Conservation (phyloP, 2,113 vertebrate genomes). For the Psittacara wagleri region DNA sequence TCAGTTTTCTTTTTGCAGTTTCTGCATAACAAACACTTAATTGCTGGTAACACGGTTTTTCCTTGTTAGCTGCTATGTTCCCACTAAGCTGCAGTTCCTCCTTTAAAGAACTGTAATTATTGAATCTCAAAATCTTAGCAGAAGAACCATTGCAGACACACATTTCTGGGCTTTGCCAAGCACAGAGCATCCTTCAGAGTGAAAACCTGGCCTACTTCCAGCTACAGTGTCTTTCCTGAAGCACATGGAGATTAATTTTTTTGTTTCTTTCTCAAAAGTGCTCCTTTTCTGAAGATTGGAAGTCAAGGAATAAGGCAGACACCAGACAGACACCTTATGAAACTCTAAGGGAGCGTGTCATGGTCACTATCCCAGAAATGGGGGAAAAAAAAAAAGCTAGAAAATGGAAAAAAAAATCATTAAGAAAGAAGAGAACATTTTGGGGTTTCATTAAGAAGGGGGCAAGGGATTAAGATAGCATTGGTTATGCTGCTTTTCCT, state of each 20-base stretch:
- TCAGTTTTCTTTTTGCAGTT: not conserved
- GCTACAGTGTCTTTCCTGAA: conserved; percentile 38
- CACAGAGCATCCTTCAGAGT: conserved; percentile 52
- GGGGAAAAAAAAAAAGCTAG: not conserved
- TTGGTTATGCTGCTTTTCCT: not conserved
- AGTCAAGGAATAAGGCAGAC: not conserved
- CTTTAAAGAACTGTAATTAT: not conserved
- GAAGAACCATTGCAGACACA: not conserved
- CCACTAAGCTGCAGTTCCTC: not conserved
- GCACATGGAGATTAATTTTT: conserved; percentile 64
- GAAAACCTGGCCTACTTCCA: conserved; percentile 61
- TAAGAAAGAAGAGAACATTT: not conserved
- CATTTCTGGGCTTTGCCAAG: conserved; percentile 46
- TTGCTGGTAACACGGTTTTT: not conserved
- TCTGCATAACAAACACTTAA: not conserved
- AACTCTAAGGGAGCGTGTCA: not conserved
- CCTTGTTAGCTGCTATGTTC: not conserved
- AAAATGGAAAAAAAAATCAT: not conserved
- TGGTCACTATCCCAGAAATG: not conserved
- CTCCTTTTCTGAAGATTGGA: not conserved
- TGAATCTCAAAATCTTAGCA: conserved; percentile 1
- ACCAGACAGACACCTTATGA: not conserved
- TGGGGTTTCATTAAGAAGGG: not conserved
- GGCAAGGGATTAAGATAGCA: not conserved
- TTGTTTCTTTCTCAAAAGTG: conserved; percentile 43